Evolutionary conservation across 2,888 invertebrate species (phyloP).

Genomic region (Linnaemya tessellans): DNA sequence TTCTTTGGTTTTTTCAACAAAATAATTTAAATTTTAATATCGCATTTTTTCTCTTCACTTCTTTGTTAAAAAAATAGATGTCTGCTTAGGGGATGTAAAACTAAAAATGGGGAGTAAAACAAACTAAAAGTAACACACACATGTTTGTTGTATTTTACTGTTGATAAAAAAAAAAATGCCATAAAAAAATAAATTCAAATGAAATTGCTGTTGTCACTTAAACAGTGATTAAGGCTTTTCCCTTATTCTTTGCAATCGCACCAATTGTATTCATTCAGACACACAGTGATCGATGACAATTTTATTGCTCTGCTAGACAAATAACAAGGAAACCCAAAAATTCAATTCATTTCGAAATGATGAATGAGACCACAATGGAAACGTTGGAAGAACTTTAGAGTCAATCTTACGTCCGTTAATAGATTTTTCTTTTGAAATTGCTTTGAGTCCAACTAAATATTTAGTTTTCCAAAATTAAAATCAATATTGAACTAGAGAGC

Average conservation of each 20-base stretch:
- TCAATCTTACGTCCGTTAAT: neutral
- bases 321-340: constrained; percentile 16
- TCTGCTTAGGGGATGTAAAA: constrained; percentile 43
- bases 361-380: constrained; percentile 62
- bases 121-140: constrained; percentile 12
- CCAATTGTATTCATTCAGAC: constrained; percentile 37
- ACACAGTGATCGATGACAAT: constrained; percentile 79
- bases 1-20: constrained; percentile 69
- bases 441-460: too few species aligned
- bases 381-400: constrained; percentile 25
- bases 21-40: constrained; percentile 40
- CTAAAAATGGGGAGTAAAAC: neutral
- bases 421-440: neutral
- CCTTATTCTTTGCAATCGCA: neutral
- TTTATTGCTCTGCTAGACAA: constrained; percentile 75
- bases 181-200: neutral
- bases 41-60: constrained; percentile 4
- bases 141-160: constrained; percentile 4
- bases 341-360: constrained; percentile 54
- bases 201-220: constrained; percentile 63
- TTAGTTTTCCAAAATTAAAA: too few species aligned
- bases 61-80: neutral
- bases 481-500: too few species aligned
- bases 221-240: constrained; percentile 50
- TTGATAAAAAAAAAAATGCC: neutral